Evolutionary conservation across 1,140 invertebrate genomes (phyloP).

Genomic region (Tetranychus urticae): DNA sequence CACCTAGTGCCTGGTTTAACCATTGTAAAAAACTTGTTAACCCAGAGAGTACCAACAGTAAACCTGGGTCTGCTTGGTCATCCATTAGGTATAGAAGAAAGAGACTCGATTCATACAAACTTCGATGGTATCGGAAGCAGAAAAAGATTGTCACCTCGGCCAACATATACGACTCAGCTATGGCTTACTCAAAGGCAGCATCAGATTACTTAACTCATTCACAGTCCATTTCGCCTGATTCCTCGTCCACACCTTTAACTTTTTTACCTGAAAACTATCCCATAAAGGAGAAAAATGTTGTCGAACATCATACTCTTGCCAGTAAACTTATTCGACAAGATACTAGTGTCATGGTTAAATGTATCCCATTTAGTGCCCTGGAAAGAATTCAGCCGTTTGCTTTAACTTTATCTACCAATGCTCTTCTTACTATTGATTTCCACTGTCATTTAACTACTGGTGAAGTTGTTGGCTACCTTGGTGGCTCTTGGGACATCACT

Average conservation of each 20-base stretch:
- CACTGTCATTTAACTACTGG: slow-evolving; percentile 74
- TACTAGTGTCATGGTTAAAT: slow-evolving; percentile 60
- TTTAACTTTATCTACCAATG: slow-evolving; percentile 64
- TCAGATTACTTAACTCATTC: neutral
- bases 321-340: slow-evolving; percentile 22
- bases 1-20: slow-evolving; percentile 75
- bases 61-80: slow-evolving; percentile 71
- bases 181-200: neutral
- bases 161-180: neutral
- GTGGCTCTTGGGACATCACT: slow-evolving; percentile 79
- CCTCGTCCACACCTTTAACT: neutral
- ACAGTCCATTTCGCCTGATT: neutral
- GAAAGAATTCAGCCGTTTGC: slow-evolving; percentile 77
- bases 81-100: slow-evolving; percentile 50
- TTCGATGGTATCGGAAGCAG: slow-evolving; percentile 45
- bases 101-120: slow-evolving; percentile 64
- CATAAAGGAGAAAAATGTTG: neutral
- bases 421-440: slow-evolving; percentile 64
- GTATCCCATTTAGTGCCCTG: slow-evolving; percentile 55
- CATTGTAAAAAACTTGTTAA: slow-evolving; percentile 72
- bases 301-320: slow-evolving; percentile 1
- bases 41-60: slow-evolving; percentile 39
- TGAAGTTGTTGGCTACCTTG: slow-evolving; percentile 80
- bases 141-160: slow-evolving; percentile 10
- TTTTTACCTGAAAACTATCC: neutral